Base-by-base conservation (phyloP, 1,140 invertebrate genomes). In the Meloidogyne chitwoodi region DNA sequence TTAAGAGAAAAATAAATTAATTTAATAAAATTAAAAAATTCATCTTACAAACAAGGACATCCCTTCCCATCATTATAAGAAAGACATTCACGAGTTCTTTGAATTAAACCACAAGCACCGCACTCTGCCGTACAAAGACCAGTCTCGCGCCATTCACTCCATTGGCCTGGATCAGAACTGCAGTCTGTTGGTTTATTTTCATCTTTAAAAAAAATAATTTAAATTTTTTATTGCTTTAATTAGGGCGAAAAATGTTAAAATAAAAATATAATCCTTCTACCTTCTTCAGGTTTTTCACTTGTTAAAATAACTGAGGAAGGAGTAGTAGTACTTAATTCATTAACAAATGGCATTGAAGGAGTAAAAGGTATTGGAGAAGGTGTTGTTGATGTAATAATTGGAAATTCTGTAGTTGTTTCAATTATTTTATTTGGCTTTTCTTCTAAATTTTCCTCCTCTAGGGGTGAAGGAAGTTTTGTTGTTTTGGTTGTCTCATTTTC, bases 31-130 rank as follows among this genome's bases (percentile, higher is more conserved):
- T 19, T 19, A 16, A 31, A 64, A 2, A 22, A n/a, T 26, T 44
- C 22, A 62, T 69, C 79, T 74, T 69, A 81, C 80, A 62, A 11
- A 56, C 80, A 81, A 12, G 80, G 80, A 31, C 80, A 81, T 31
- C 80, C 80, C n/a, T 48, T 67, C 10, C 80, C 80, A 31, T 78
- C 56, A 26, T 83, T 81, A 62, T 48, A 81, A 24, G 81, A 83
- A 27, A 82, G 44, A 63, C 80, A 81, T 44, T 83, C 77, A 44
- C 80, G 61, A 63, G 41, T 70, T 31, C 77, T 62, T 61, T 83
- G 69, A 24, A 83, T 41, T 22, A 81, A 26, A 22, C 80, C 80
- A 75, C 81, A 81, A 26, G 80, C 81, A 10, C 80, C 80, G 62
- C 80, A 81, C n/a, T 81, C 80, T 26, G 80, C 70, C 4, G 70